A percentile compares a stretch with the other conserved stretches of the same genome.
Conservation (phyloP, 2,113 vertebrate species). For the Ammospiza caudacuta region DNA sequence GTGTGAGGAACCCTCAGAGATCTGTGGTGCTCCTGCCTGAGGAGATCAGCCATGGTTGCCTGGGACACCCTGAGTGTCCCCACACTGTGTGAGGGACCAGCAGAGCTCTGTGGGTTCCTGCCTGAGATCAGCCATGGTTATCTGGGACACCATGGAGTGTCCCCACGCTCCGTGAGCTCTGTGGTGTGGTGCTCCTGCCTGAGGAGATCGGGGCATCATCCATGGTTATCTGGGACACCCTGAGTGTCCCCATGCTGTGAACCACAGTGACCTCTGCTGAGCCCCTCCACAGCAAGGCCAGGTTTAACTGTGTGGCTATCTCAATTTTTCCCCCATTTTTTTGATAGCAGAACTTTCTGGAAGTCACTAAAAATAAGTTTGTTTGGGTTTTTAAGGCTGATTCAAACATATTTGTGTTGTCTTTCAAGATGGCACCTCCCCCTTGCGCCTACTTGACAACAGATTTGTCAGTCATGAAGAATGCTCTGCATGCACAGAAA, state of each 20-base stretch:
- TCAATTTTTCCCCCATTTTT: fast-evolving
- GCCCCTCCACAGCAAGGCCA: not conserved
- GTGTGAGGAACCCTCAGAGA: not conserved
- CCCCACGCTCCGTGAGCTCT: no score
- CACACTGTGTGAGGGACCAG: not conserved
- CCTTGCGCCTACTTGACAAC: not conserved
- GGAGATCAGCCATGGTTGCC: not conserved
- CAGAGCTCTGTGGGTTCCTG: fast-evolving
- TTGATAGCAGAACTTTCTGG: constrained; percentile 2
- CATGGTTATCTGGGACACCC: not conserved
- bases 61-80: not conserved
- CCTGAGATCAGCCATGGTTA: no score
- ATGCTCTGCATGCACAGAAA: constrained; percentile 59
- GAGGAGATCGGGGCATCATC: no score
- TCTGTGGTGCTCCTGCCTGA: fast-evolving
- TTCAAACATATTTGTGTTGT: not conserved
- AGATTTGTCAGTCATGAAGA: constrained; percentile 53
- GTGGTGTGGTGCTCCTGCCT: no score
- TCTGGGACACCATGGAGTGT: no score
- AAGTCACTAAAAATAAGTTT: constrained; percentile 38
- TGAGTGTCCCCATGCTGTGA: not conserved
- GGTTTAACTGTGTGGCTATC: not conserved
- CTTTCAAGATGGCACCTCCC: constrained; percentile 14
- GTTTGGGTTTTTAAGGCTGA: constrained; percentile 30
- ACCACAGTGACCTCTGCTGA: not conserved